Percentiles rank a stretch among this genome's conserved stretches.
phyloP scores from a whole-genome alignment of 2,888 invertebrate genomes.

The Meloe dianella region DNA sequence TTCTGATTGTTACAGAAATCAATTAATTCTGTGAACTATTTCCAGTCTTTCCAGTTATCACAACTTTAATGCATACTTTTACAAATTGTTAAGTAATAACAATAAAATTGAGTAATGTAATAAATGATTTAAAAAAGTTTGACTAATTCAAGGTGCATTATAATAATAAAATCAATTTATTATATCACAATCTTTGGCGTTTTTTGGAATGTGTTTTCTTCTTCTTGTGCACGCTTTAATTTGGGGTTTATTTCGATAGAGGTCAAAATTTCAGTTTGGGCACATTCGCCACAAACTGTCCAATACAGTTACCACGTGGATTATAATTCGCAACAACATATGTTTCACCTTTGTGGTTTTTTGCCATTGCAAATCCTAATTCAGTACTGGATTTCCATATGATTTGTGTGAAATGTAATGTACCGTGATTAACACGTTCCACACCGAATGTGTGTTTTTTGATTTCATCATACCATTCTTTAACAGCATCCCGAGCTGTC shows the following conservation, averaged over 20 bases:
- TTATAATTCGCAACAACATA: constrained; percentile 86
- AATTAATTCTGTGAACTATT: background rate
- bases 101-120: constrained; percentile 3
- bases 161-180: constrained; percentile 3
- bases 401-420: constrained; percentile 64
- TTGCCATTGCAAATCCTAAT: constrained; percentile 74
- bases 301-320: constrained; percentile 81
- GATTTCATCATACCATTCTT: constrained; percentile 67
- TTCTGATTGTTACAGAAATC: background rate
- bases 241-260: background rate
- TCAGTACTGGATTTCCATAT: constrained; percentile 74
- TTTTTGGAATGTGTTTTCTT: background rate
- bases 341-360: constrained; percentile 76
- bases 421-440: constrained; percentile 62
- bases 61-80: background rate
- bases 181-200: constrained; percentile 12
- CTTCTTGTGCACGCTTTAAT: background rate
- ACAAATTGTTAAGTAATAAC: background rate
- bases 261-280: constrained; percentile 61
- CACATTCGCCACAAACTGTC: constrained; percentile 73
- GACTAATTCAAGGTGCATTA: background rate
- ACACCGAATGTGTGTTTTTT: constrained; percentile 62
- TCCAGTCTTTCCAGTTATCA: constrained; percentile 5
- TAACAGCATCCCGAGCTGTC: constrained; percentile 63
- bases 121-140: background rate